Conservation (phyloP, 2,888 invertebrate species). For the Eupithecia subfuscata region DNA sequence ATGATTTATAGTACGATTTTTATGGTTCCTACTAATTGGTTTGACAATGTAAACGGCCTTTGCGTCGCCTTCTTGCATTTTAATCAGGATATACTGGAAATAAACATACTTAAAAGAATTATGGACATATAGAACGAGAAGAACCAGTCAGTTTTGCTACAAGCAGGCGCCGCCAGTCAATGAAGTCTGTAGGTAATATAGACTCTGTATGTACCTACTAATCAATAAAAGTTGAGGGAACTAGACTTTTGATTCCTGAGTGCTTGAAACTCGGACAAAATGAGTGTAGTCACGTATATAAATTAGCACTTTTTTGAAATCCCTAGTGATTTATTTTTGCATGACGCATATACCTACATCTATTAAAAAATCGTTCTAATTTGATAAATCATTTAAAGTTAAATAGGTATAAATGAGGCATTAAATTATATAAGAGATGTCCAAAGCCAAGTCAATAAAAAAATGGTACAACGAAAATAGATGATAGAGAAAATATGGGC, state of each 20-base stretch:
- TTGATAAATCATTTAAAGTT: slow-evolving; percentile 49
- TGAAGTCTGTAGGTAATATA: too few relatives aligned
- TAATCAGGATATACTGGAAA: slow-evolving; percentile 75
- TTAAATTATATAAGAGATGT: slow-evolving; percentile 40
- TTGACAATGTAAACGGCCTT: slow-evolving; percentile 76
- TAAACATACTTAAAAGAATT: slow-evolving; percentile 72
- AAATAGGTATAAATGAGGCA: slow-evolving; percentile 40
- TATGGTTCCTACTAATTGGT: slow-evolving; percentile 78
- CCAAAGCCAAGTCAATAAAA: background rate
- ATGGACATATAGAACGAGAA: slow-evolving; percentile 77
- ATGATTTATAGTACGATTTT: slow-evolving; percentile 73
- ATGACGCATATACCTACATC: background rate
- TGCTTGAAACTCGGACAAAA: background rate
- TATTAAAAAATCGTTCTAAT: slow-evolving; percentile 28
- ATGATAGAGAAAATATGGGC: background rate
- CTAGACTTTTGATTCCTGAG: background rate
- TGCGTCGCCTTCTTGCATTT: slow-evolving; percentile 73
- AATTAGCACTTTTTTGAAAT: background rate
- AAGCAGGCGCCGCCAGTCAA: slow-evolving; percentile 78
- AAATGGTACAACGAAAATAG: background rate
- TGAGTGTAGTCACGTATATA: background rate
- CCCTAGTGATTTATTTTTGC: background rate
- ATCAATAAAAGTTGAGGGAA: slow-evolving; percentile 72
- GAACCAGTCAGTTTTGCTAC: slow-evolving; percentile 81
- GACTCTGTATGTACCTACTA: slow-evolving; percentile 60